Percentiles rank a stretch among this genome's conserved stretches.
Conservation (phyloP, 2,888 invertebrate species). For the Crematogaster levior region DNA sequence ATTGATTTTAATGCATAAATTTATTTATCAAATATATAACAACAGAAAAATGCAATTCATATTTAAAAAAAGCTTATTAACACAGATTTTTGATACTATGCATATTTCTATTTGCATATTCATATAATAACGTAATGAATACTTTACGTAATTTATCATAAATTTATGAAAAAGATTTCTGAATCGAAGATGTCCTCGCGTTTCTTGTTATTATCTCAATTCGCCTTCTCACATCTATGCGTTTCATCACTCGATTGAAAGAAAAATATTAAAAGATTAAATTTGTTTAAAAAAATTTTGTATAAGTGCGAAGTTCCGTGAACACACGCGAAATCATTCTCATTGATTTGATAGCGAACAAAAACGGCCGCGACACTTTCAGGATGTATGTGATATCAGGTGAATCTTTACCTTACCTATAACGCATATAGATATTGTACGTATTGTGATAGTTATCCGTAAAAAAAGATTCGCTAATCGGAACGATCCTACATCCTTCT, state of each 20-base stretch:
- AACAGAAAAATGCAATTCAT: neutral
- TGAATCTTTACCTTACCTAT: constrained; percentile 69
- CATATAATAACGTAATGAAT: neutral
- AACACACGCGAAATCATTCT: constrained; percentile 9
- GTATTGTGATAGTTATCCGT: constrained; percentile 80
- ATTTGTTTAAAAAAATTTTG: neutral
- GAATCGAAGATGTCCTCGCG: neutral
- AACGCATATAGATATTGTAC: constrained; percentile 72
- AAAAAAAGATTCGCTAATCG: constrained; percentile 41
- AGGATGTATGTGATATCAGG: constrained; percentile 74
- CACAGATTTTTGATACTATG: neutral
- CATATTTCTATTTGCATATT: neutral
- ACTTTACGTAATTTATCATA: neutral
- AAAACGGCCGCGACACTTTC: constrained; percentile 59
- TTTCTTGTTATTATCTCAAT: neutral
- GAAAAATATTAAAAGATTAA: neutral
- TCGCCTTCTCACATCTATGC: neutral
- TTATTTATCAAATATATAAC: neutral
- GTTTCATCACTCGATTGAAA: neutral
- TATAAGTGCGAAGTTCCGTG: too few species aligned
- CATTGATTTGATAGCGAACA: constrained; percentile 36
- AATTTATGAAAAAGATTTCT: neutral
- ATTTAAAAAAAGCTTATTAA: neutral
- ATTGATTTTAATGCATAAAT: neutral
- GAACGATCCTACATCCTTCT: constrained; percentile 50